Evolutionary conservation across 2,888 invertebrate species (phyloP).

Genomic region (Amorpha juglandis): DNA sequence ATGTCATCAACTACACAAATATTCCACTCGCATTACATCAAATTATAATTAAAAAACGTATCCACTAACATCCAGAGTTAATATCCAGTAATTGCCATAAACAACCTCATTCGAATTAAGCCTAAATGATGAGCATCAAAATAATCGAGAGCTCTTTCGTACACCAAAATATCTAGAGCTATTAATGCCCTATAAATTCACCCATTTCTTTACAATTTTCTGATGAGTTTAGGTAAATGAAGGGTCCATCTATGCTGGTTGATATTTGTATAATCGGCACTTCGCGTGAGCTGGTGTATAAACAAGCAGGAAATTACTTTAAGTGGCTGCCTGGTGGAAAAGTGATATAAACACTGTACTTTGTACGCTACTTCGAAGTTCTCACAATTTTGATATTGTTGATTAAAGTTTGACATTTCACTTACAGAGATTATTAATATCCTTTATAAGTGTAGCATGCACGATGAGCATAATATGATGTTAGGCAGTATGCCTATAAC

Average conservation of each 20-base stretch:
- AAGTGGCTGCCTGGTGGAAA: conserved; percentile 44
- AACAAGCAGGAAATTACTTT: conserved; percentile 45
- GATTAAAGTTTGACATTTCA: background rate
- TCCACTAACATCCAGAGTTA: conserved; percentile 8
- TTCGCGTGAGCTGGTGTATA: conserved; percentile 54
- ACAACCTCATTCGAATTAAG: conserved; percentile 28
- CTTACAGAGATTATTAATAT: too few relatives aligned
- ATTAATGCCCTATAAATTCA: conserved; percentile 30
- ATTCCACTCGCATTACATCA: background rate
- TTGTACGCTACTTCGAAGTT: conserved; percentile 41
- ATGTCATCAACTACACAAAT: conserved; percentile 6
- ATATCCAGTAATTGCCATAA: conserved; percentile 14
- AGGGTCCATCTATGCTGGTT: conserved; percentile 38
- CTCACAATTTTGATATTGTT: conserved; percentile 11
- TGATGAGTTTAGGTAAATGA: conserved; percentile 34
- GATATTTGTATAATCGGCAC: conserved; percentile 43
- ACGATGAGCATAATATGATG: too few relatives aligned
- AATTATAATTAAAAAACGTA: conserved; percentile 18
- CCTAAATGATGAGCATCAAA: conserved; percentile 32
- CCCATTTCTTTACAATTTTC: conserved; percentile 26
- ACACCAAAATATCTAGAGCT: conserved; percentile 35
- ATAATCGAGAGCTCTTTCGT: conserved; percentile 28
- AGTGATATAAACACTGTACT: conserved; percentile 48
- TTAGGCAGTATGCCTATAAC: too few relatives aligned
- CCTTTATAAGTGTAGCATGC: too few relatives aligned